phyloP scores from a whole-genome alignment of 2,888 invertebrate genomes.

The Luperina nickerlii region DNA sequence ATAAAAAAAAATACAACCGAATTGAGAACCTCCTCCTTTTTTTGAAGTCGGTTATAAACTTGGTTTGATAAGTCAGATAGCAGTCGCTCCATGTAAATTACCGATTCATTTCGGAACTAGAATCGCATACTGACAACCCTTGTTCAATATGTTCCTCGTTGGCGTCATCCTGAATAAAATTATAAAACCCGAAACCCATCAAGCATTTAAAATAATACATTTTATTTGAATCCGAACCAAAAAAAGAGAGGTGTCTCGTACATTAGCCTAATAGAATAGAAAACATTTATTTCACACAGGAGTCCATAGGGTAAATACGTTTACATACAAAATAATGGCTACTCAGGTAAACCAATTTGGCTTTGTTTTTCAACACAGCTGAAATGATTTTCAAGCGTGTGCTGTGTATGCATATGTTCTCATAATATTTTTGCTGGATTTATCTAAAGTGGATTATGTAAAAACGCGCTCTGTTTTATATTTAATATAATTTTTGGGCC shows the following conservation, averaged over 20 bases:
- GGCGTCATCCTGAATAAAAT: slow-evolving; percentile 20
- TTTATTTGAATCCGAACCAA: slow-evolving; percentile 41
- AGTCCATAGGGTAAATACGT: slow-evolving; percentile 16
- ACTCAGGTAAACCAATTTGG: slow-evolving; percentile 51
- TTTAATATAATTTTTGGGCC: slow-evolving; percentile 20
- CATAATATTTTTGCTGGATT: slow-evolving; percentile 39
- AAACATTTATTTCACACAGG: too few relatives aligned
- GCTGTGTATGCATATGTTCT: neutral
- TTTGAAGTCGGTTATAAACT: neutral
- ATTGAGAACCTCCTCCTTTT: too few relatives aligned
- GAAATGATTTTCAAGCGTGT: slow-evolving; percentile 30
- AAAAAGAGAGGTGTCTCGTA: slow-evolving; percentile 11
- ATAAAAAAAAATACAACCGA: too few relatives aligned
- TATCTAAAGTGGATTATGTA: slow-evolving; percentile 36
- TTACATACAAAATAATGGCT: slow-evolving; percentile 47
- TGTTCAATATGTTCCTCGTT: neutral
- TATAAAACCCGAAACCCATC: slow-evolving; percentile 20
- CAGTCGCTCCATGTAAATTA: neutral
- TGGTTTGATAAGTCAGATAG: neutral
- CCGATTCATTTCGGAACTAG: slow-evolving; percentile 8
- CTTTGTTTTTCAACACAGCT: slow-evolving; percentile 36
- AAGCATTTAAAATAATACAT: slow-evolving; percentile 53
- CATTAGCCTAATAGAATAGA: slow-evolving; percentile 49
- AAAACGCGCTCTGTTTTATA: slow-evolving; percentile 3
- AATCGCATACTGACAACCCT: neutral